A percentile compares a stretch with the other conserved stretches of the same genome.
These are phyloP conservation scores for Macaca nemestrina DNA, from an alignment of 2,113 vertebrate species.

Conservation along the genomic window DNA sequence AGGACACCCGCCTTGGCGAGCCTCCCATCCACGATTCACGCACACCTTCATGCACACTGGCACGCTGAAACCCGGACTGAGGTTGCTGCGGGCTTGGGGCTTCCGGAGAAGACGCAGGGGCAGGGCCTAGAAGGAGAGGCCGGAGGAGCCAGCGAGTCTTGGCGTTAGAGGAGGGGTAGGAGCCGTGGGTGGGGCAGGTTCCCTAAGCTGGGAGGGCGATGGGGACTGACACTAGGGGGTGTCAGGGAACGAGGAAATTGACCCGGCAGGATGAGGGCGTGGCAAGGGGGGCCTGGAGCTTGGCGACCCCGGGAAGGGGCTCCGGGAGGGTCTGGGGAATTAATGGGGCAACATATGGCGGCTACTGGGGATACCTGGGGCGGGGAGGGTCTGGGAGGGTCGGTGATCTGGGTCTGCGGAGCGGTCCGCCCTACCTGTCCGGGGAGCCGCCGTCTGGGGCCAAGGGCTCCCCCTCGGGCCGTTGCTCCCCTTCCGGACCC, in stretches of 20 bases:
- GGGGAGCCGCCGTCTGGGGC: slow-evolving; percentile 51
- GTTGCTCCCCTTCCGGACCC: slow-evolving; percentile 34
- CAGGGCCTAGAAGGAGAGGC: slow-evolving; percentile 7
- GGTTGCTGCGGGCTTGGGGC: background rate
- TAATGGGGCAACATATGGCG: slow-evolving; percentile 69
- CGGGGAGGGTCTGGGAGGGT: slow-evolving; percentile 27
- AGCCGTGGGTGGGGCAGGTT: slow-evolving; percentile 58
- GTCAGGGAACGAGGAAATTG: background rate
- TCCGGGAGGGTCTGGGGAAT: background rate
- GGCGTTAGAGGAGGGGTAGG: background rate
- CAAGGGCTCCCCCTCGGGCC: slow-evolving; percentile 33
- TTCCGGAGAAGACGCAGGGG: slow-evolving; percentile 36
- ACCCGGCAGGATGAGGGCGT: slow-evolving; percentile 49
- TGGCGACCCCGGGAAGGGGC: slow-evolving; percentile 44
- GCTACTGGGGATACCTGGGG: slow-evolving; percentile 47
- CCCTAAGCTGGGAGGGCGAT: background rate
- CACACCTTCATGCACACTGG: background rate
- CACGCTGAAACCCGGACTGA: background rate
- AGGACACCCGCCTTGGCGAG: background rate
- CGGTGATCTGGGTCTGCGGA: slow-evolving; percentile 30
- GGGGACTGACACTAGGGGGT: background rate
- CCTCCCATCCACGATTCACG: background rate
- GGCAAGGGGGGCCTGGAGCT: slow-evolving; percentile 66
- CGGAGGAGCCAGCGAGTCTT: background rate
- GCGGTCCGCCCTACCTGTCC: slow-evolving; percentile 50